Evolutionary conservation across 2,888 invertebrate genomes (phyloP).

Genomic region (Quadroppia sp.): DNA sequence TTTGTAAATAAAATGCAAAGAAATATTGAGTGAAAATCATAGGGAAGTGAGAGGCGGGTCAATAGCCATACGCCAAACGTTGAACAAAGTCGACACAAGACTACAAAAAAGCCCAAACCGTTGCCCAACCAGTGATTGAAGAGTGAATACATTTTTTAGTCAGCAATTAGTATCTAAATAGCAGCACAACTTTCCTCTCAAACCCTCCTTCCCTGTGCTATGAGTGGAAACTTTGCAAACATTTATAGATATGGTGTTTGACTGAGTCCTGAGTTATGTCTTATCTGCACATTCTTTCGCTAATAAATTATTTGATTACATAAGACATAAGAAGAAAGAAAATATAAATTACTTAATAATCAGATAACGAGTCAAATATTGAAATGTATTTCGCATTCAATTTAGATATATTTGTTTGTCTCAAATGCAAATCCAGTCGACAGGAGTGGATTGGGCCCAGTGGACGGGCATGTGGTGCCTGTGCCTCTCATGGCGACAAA

Average conservation of each 20-base stretch:
- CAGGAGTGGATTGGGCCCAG: neutral
- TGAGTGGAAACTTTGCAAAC: neutral
- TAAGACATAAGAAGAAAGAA: neutral
- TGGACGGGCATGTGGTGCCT: neutral
- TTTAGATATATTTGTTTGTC: neutral
- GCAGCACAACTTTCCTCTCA: neutral
- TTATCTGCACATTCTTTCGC: conserved; percentile 1
- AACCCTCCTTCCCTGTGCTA: neutral
- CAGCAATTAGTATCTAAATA: neutral
- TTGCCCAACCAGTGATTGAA: neutral
- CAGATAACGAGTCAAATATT: neutral
- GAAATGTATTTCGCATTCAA: neutral
- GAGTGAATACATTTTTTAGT: neutral
- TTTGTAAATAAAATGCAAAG: neutral
- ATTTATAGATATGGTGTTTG: neutral
- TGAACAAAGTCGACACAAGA: no score
- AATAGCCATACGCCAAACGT: no score
- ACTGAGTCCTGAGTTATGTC: neutral
- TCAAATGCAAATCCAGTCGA: neutral
- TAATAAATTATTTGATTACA: conserved; percentile 1
- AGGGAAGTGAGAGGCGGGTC: neutral
- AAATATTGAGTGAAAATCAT: neutral
- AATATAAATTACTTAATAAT: conserved; percentile 3
- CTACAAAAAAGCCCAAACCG: no score
- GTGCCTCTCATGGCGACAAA: neutral